These are phyloP conservation scores for Odobenus rosmarus DNA, from an alignment of 2,113 vertebrate genomes.

Conservation along the genomic window DNA sequence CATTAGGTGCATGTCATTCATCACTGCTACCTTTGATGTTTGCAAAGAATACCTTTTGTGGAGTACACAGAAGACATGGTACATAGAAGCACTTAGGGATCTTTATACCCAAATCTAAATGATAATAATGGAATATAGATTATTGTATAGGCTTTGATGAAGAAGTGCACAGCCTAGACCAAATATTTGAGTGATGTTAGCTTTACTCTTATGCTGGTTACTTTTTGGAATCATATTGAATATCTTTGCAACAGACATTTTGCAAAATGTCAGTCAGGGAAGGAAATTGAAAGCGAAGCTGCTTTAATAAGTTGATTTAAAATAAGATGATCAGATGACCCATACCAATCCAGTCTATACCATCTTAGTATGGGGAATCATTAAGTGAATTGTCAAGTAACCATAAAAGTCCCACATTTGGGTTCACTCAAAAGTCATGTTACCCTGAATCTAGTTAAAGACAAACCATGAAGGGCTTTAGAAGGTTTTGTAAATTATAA, in stretches of 20 bases:
- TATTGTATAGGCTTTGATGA: slow-evolving; percentile 72
- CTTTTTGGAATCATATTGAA: slow-evolving; percentile 5
- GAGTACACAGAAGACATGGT: slow-evolving; percentile 44
- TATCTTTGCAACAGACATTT: slow-evolving; percentile 10
- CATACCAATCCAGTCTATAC: background rate
- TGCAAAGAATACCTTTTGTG: slow-evolving; percentile 67
- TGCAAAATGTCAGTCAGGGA: slow-evolving; percentile 44
- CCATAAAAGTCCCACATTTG: background rate
- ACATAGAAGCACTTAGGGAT: slow-evolving; percentile 67
- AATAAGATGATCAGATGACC: slow-evolving; percentile 13
- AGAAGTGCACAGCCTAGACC: slow-evolving; percentile 24
- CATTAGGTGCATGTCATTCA: slow-evolving; percentile 63
- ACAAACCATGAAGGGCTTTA: background rate
- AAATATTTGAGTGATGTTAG: slow-evolving; percentile 47
- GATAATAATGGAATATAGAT: slow-evolving; percentile 61
- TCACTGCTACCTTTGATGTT: slow-evolving; percentile 73
- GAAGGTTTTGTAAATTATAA: slow-evolving; percentile 35
- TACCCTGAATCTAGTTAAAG: background rate
- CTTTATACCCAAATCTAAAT: slow-evolving; percentile 66
- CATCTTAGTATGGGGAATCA: background rate
- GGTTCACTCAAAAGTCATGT: background rate
- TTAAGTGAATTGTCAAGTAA: background rate
- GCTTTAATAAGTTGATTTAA: slow-evolving; percentile 16
- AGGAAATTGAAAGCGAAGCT: slow-evolving; percentile 34
- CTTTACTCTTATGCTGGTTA: slow-evolving; percentile 25